Percentiles rank a stretch among this genome's conserved stretches.
These are phyloP conservation scores for Babylonia areolata DNA, from an alignment of 1,140 invertebrate species.

Conservation along the genomic window DNA sequence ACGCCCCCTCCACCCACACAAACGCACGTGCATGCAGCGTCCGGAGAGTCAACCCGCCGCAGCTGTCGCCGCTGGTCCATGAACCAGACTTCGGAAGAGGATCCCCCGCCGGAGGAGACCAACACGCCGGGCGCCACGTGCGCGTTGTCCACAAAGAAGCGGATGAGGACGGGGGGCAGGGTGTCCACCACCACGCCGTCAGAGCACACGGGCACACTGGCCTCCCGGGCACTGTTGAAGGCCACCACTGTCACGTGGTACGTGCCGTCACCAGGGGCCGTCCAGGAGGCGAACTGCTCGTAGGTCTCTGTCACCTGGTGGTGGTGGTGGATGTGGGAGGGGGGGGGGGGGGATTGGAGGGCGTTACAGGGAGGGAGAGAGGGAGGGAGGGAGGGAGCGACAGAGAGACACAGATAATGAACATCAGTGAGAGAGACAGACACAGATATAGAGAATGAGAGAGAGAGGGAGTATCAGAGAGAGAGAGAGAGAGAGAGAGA, in stretches of 20 bases:
- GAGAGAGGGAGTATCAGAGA: neutral
- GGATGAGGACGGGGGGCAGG: constrained; percentile 22
- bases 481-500: neutral
- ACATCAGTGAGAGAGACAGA: neutral
- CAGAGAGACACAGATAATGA: neutral
- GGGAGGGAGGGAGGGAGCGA: neutral
- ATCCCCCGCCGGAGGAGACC: neutral
- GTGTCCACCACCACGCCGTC: constrained; percentile 54
- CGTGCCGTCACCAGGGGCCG: constrained; percentile 40
- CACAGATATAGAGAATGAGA: neutral
- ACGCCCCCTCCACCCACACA: too few relatives aligned
- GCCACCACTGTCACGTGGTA: constrained; percentile 56
- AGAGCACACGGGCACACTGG: constrained; percentile 55
- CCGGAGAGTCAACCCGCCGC: constrained; percentile 35
- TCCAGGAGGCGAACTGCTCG: constrained; percentile 35
- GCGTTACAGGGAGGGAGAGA: too few relatives aligned
- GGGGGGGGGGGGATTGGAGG: neutral
- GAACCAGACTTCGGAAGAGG: constrained; percentile 22
- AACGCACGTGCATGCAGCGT: constrained; percentile 52
- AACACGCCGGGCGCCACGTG: constrained; percentile 44
- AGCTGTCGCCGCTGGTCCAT: constrained; percentile 35
- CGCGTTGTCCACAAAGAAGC: constrained; percentile 44
- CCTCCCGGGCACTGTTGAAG: constrained; percentile 54
- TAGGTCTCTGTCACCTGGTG: constrained; percentile 49
- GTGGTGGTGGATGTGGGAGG: too few relatives aligned